These are phyloP conservation scores for Melanchra persicariae DNA, from an alignment of 2,888 invertebrate species.

Conservation along the genomic window DNA sequence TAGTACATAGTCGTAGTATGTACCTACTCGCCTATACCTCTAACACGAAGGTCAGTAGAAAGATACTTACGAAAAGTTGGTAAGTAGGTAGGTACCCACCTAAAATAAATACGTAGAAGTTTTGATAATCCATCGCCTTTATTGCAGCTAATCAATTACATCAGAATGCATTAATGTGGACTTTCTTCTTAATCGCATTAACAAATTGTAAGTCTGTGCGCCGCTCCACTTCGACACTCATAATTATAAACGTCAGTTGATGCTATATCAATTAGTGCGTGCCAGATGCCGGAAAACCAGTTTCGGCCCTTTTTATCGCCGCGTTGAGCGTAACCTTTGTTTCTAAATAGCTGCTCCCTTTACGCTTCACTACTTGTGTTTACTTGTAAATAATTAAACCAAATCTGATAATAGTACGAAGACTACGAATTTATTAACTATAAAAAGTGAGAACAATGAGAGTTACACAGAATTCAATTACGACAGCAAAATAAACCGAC, in stretches of 20 bases:
- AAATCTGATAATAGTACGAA: constrained; percentile 45
- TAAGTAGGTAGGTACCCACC: background rate
- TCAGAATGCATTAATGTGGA: constrained; percentile 40
- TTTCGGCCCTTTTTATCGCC: constrained; percentile 83
- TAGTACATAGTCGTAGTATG: constrained; percentile 39
- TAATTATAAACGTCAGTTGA: constrained; percentile 83
- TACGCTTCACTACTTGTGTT: constrained; percentile 61
- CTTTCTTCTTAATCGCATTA: constrained; percentile 57
- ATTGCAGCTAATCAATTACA: constrained; percentile 36
- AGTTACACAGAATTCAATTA: constrained; percentile 74
- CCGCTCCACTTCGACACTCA: constrained; percentile 65
- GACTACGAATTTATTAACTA: constrained; percentile 56
- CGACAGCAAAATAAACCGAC: constrained; percentile 69
- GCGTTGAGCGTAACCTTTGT: constrained; percentile 78
- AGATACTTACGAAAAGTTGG: constrained; percentile 32
- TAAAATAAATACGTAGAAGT: constrained; percentile 6
- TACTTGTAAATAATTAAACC: constrained; percentile 62
- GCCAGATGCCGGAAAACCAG: constrained; percentile 88
- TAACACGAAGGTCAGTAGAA: constrained; percentile 56
- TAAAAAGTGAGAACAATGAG: constrained; percentile 67
- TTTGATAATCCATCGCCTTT: constrained; percentile 5
- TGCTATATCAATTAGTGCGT: constrained; percentile 87
- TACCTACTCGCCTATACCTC: constrained; percentile 23
- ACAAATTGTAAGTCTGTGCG: constrained; percentile 57
- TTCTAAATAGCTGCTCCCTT: constrained; percentile 73